These are phyloP conservation scores for Eurypyga helias DNA, from an alignment of 2,113 vertebrate species.

Conservation along the genomic window DNA sequence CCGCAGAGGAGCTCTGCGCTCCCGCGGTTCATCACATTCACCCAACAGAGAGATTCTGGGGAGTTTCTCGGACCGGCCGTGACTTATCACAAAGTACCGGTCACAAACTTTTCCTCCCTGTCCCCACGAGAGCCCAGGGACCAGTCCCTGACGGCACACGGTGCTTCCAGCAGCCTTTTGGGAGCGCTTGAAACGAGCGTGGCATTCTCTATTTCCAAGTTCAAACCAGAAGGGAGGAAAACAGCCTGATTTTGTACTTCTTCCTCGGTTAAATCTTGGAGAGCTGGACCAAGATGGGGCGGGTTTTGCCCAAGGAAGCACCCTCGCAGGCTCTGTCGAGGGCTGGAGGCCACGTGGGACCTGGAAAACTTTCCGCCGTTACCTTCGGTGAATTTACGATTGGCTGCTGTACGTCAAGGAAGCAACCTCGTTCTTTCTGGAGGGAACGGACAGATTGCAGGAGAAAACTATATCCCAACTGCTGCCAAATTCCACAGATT, in stretches of 20 bases:
- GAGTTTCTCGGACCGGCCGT: background rate
- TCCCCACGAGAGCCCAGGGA: background rate
- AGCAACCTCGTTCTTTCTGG: slow-evolving; percentile 33
- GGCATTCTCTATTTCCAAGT: background rate
- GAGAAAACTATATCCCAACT: slow-evolving; percentile 3
- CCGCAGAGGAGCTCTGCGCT: background rate
- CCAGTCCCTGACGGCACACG: accelerated
- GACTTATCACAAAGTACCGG: background rate
- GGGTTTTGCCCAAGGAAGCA: background rate
- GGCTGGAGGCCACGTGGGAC: background rate
- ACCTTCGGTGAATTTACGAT: background rate
- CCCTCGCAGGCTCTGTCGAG: background rate
- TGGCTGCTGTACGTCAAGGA: background rate
- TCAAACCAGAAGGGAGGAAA: background rate
- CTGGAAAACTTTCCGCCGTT: background rate
- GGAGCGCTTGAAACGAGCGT: accelerated
- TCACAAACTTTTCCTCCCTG: background rate
- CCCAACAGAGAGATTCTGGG: background rate
- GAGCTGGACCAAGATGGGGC: accelerated
- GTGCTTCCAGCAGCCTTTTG: background rate
- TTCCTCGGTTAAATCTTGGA: background rate
- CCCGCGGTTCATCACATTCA: background rate
- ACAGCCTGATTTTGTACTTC: background rate
- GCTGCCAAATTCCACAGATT: slow-evolving; percentile 56
- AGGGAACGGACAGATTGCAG: slow-evolving; percentile 30